phyloP scores from a whole-genome alignment of 2,113 vertebrate genomes.

The Callaeas wilsoni region DNA sequence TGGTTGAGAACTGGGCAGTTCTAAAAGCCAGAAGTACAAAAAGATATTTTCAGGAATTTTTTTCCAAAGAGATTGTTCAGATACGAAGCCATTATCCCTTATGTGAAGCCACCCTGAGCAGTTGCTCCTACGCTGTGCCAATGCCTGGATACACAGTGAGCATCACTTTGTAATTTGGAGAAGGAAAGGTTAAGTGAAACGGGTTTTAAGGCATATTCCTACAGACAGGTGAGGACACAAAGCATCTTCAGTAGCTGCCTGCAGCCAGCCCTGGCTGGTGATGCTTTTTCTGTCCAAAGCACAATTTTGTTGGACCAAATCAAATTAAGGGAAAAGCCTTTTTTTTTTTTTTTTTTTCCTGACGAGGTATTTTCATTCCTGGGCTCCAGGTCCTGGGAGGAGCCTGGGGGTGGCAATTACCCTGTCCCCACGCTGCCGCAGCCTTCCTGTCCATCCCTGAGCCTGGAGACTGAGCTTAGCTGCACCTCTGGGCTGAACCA shows the following conservation, averaged over 20 bases:
- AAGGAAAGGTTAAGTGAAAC: background rate
- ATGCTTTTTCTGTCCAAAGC: conserved; percentile 21
- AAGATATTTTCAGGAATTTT: background rate
- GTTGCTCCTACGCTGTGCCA: background rate
- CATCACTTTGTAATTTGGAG: background rate
- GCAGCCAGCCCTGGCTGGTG: background rate
- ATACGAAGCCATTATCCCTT: background rate
- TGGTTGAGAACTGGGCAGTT: background rate
- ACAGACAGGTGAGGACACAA: background rate
- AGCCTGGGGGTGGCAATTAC: background rate
- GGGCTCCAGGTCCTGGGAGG: background rate
- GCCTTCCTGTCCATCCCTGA: background rate
- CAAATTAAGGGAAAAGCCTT: background rate
- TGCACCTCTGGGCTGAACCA: background rate
- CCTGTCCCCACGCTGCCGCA: background rate
- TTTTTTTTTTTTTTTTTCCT: background rate
- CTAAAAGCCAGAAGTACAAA: background rate
- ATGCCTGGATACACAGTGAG: background rate
- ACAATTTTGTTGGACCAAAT: conserved; percentile 38
- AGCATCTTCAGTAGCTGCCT: background rate
- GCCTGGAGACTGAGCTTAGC: background rate
- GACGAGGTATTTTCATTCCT: background rate
- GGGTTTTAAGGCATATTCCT: background rate
- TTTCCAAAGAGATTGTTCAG: background rate
- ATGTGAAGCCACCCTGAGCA: background rate